phyloP scores from a whole-genome alignment of 2,113 vertebrate species.

The Chaetodon trifascialis region DNA sequence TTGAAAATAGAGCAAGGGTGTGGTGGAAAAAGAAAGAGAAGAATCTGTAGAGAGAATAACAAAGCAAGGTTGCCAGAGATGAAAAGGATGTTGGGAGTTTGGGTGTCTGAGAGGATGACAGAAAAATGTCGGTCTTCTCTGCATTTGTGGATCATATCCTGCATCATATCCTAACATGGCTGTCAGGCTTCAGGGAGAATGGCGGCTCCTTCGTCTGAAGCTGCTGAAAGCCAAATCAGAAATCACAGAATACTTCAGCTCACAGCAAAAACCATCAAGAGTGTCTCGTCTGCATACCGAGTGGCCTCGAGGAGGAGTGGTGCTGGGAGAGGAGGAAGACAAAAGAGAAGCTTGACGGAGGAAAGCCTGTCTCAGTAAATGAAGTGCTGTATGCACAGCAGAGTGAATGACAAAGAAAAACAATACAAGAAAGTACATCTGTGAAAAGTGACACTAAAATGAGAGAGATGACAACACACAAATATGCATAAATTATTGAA shows the following conservation, averaged over 20 bases:
- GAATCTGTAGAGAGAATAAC: slow-evolving; percentile 53
- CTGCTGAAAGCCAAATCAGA: slow-evolving; percentile 65
- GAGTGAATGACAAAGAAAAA: slow-evolving; percentile 37
- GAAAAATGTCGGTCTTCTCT: slow-evolving; percentile 54
- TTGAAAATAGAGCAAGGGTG: slow-evolving; percentile 29
- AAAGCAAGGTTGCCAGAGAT: slow-evolving; percentile 63
- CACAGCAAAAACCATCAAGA: slow-evolving; percentile 41
- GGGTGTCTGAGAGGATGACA: slow-evolving; percentile 58
- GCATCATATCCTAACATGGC: slow-evolving; percentile 58
- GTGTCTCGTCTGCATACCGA: slow-evolving; percentile 52
- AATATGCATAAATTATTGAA: neutral
- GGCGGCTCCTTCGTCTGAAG: slow-evolving; percentile 43
- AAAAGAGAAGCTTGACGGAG: slow-evolving; percentile 37
- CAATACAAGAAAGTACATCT: slow-evolving; percentile 27
- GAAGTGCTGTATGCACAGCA: slow-evolving; percentile 38
- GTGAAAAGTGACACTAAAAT: slow-evolving; percentile 25
- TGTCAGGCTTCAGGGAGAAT: slow-evolving; percentile 66
- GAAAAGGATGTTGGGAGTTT: slow-evolving; percentile 64
- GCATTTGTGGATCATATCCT: slow-evolving; percentile 30
- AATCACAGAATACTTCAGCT: slow-evolving; percentile 65
- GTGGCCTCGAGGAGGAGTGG: slow-evolving; percentile 47
- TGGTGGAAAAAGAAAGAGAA: slow-evolving; percentile 15
- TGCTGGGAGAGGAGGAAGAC: slow-evolving; percentile 26
- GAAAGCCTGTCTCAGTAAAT: slow-evolving; percentile 59
- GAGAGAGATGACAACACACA: slow-evolving; percentile 37